A percentile compares a stretch with the other conserved stretches of the same genome.
Evolutionary conservation across 1,140 invertebrate species (phyloP).

Genomic region (Drosophila varians): DNA sequence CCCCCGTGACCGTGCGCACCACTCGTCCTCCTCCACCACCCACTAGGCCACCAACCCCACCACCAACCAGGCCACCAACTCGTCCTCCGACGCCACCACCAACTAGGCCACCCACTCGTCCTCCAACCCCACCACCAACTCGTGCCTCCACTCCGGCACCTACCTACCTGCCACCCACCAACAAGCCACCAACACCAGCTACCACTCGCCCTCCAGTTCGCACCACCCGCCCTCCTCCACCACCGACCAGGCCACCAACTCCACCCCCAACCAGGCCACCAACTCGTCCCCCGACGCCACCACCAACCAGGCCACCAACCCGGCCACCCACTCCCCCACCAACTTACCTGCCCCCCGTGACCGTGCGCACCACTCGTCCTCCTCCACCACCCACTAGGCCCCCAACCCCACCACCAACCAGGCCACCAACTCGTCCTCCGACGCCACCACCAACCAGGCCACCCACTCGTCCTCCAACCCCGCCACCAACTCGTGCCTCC

Average conservation of each 20-base stretch:
- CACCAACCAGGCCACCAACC: conserved; percentile 49
- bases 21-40: conserved; percentile 25
- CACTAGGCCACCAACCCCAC: conserved; percentile 20
- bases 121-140: conserved; percentile 30
- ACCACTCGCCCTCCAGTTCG: conserved; percentile 24
- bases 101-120: conserved; percentile 34
- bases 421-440: conserved; percentile 38
- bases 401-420: conserved; percentile 41
- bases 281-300: conserved; percentile 24
- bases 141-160: conserved; percentile 21
- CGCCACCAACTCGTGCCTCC: conserved; percentile 15
- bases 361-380: conserved; percentile 18
- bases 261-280: conserved; percentile 26
- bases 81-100: conserved; percentile 15
- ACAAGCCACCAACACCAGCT: conserved; percentile 20
- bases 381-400: conserved; percentile 39
- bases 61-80: not conserved
- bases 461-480: conserved; percentile 26
- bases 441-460: conserved; percentile 37
- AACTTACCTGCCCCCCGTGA: conserved; percentile 23
- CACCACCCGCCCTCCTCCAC: conserved; percentile 29
- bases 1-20: conserved; percentile 17
- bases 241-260: conserved; percentile 41
- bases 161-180: conserved; percentile 46
- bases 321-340: conserved; percentile 11